Evolutionary conservation across 1,140 invertebrate genomes (phyloP).

Genomic region (Eriocheir sinensis): DNA sequence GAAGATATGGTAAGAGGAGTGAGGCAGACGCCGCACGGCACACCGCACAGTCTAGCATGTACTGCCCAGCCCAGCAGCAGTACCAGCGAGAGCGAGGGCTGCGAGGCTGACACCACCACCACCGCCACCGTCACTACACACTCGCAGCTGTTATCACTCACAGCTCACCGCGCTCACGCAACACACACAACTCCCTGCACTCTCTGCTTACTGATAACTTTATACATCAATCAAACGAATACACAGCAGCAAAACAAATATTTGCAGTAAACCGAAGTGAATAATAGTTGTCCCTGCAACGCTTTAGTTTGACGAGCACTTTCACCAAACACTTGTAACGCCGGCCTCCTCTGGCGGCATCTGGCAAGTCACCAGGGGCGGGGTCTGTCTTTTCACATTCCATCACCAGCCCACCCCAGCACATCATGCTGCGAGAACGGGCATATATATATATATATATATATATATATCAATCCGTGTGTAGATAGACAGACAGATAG

Average conservation of each 20-base stretch:
- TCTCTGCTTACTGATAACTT: neutral
- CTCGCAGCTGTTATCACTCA: constrained; percentile 66
- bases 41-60: constrained; percentile 32
- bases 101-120: constrained; percentile 2
- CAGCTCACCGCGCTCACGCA: neutral
- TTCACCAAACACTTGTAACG: neutral
- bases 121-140: constrained; percentile 54
- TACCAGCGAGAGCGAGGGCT: too few relatives aligned
- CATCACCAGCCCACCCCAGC: neutral
- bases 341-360: constrained; percentile 37
- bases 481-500: constrained; percentile 19
- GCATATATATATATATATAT: neutral
- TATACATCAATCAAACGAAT: neutral
- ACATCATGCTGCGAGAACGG: neutral
- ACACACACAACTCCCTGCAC: neutral
- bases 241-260: neutral
- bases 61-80: constrained; percentile 34
- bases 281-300: constrained; percentile 1
- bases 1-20: neutral
- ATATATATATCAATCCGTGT: constrained; percentile 15
- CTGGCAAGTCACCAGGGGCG: constrained; percentile 47
- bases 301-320: neutral
- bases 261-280: neutral
- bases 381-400: constrained; percentile 58
- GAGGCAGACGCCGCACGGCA: neutral